Conservation (phyloP, 2,888 invertebrate species). For the Tetragonisca angustula region DNA sequence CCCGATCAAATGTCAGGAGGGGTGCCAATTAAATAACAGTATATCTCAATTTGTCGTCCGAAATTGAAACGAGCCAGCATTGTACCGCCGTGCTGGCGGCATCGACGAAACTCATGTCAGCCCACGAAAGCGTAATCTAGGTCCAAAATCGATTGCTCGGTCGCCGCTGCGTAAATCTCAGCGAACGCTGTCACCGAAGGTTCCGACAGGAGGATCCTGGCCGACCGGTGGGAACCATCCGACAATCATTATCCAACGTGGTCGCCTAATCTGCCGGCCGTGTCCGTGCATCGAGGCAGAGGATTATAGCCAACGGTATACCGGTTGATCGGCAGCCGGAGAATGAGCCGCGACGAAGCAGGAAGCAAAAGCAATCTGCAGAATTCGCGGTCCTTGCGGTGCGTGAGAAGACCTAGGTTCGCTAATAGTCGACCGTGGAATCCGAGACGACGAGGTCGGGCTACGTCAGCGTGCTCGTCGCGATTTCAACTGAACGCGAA, state of each 20-base stretch:
- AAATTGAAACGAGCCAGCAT: conserved; percentile 4
- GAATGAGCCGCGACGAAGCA: conserved; percentile 65
- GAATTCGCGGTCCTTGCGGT: conserved; percentile 73
- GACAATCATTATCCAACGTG: conserved; percentile 49
- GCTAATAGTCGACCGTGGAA: conserved; percentile 66
- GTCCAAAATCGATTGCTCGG: conserved; percentile 9
- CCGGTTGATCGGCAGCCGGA: conserved; percentile 63
- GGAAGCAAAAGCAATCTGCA: conserved; percentile 70
- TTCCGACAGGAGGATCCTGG: conserved; percentile 9
- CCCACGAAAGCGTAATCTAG: conserved; percentile 12
- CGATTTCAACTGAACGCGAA: conserved; percentile 15
- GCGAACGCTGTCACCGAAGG: conserved; percentile 6
- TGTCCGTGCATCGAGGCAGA: conserved; percentile 41
- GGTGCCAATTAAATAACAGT: conserved; percentile 20
- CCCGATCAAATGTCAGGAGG: not conserved
- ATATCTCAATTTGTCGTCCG: conserved; percentile 36
- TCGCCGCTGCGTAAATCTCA: conserved; percentile 25
- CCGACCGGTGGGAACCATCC: conserved; percentile 32
- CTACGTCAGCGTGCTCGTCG: conserved; percentile 2
- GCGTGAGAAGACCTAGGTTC: conserved; percentile 69
- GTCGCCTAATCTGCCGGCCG: conserved; percentile 57
- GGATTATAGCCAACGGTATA: conserved; percentile 65
- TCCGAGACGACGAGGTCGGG: conserved; percentile 53
- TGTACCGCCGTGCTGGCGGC: no score
- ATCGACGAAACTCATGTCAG: not conserved